These are phyloP conservation scores for Gandaritis pyraliata DNA, from an alignment of 2,888 invertebrate genomes.

Conservation along the genomic window DNA sequence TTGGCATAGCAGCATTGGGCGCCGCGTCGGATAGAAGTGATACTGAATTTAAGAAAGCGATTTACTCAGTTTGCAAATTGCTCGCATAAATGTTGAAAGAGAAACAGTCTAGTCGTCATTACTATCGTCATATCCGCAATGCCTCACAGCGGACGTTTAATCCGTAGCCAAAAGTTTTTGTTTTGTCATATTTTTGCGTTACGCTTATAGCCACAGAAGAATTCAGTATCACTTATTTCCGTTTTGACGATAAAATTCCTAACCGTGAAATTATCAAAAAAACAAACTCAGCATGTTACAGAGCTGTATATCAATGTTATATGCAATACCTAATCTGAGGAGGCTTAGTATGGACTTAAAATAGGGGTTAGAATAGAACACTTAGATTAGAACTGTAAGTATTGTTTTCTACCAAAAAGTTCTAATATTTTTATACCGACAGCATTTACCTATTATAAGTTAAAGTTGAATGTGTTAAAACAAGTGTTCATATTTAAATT, in stretches of 20 bases:
- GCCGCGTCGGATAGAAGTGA: constrained; percentile 32
- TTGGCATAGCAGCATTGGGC: constrained; percentile 22
- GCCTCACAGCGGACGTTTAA: constrained; percentile 24
- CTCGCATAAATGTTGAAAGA: constrained; percentile 23
- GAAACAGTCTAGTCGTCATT: constrained; percentile 11
- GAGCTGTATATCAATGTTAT: constrained; percentile 15
- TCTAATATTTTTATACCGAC: not conserved
- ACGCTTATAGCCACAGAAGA: not conserved
- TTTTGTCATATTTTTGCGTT: not conserved
- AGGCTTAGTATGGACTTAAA: not conserved
- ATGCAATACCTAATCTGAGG: constrained; percentile 4
- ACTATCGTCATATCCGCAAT: constrained; percentile 19
- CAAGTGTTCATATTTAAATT: constrained; percentile 7
- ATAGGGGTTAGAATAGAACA: too few species aligned
- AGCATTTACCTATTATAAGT: not conserved
- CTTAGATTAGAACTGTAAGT: not conserved
- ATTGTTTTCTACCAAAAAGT: not conserved
- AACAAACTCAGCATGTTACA: constrained; percentile 17
- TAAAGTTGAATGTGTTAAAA: not conserved
- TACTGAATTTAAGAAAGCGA: constrained; percentile 25
- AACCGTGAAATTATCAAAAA: not conserved
- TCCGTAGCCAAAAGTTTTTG: constrained; percentile 6
- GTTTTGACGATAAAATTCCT: constrained; percentile 1
- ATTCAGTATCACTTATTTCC: constrained; percentile 27
- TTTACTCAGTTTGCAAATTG: constrained; percentile 23